Evolutionary conservation across 2,888 invertebrate genomes (phyloP), one percentile per base, ranked within the genome.

Genomic region (Philaethria dido): DNA sequence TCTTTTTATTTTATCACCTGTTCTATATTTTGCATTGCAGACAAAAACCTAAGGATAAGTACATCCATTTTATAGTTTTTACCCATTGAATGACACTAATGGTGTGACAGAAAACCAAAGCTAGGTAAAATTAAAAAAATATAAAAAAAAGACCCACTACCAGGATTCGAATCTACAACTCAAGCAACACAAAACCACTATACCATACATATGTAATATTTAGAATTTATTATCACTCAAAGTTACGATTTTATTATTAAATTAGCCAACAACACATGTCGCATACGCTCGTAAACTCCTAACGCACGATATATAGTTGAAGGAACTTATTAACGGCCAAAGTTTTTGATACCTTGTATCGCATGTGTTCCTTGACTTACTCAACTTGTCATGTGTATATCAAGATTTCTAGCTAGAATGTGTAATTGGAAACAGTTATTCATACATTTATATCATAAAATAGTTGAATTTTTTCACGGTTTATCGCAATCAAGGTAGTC

Each of bases 281-380:
- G 48, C 62, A 22, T 54, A 52, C 66, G 62, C 62, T 69, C 68
- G 62, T 60, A 66, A 64, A 61, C 45, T 69, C 55, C 25, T 16
- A 64, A 57, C 65, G 64, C 68, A 68, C 71, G 67, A 69, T 68
- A 69, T 71, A 73, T 66, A 68, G 69, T 62, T 65, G 65, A 74
- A 59, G 39, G 39, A 39, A 57, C 64, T 22, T 76, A 74, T 74
- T 75, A 76, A 77, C 74, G 70, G 63, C 70, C 57, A 67, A 76
- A 77, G 73, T 76, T 75, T 74, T 74, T 74, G 74, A 74, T 72
- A 63, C 61, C 64, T 66, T 69, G 69, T 73, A 74, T 72, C 54
- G 66, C 70, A 57, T 68, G 69, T 70, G 72, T 64, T 63, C 67
- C 48, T 63, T 59, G 13, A 55, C 69, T 66, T 69, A 16, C 48